Percentiles rank a stretch among this genome's conserved stretches.
Evolutionary conservation across 2,888 invertebrate genomes (phyloP).

Genomic region (Rhagium mordax): DNA sequence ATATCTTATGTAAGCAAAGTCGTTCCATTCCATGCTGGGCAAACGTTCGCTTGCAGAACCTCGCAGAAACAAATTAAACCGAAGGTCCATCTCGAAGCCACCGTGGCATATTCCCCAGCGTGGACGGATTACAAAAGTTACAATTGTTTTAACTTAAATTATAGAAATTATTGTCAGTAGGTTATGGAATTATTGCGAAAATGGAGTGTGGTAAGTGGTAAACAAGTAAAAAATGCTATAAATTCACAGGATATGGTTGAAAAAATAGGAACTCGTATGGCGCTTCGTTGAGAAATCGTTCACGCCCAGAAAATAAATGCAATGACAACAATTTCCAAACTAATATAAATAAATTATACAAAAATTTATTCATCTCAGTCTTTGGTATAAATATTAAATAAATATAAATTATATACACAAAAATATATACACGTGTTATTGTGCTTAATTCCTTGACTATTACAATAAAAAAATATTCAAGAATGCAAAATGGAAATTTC

Average conservation of each 20-base stretch:
- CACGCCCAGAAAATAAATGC: slow-evolving; percentile 30
- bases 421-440: slow-evolving; percentile 48
- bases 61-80: not conserved
- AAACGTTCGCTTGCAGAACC: slow-evolving; percentile 7
- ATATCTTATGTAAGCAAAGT: slow-evolving; percentile 17
- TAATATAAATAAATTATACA: slow-evolving; percentile 47
- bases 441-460: slow-evolving; percentile 39
- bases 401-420: slow-evolving; percentile 60
- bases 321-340: slow-evolving; percentile 56
- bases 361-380: slow-evolving; percentile 60
- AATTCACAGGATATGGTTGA: slow-evolving; percentile 29
- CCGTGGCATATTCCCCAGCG: slow-evolving; percentile 15
- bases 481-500: slow-evolving; percentile 32
- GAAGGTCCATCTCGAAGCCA: not conserved
- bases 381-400: slow-evolving; percentile 64
- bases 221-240: slow-evolving; percentile 27
- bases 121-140: slow-evolving; percentile 31
- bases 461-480: slow-evolving; percentile 37
- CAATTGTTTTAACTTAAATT: slow-evolving; percentile 26
- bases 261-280: slow-evolving; percentile 49
- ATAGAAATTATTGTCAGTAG: slow-evolving; percentile 53
- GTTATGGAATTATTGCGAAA: slow-evolving; percentile 43
- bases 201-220: slow-evolving; percentile 36
- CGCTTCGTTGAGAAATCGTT: slow-evolving; percentile 35
- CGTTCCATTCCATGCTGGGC: not conserved